Base-by-base conservation (phyloP, 2,888 invertebrate genomes). In the Ceratothoa steindachneri region DNA sequence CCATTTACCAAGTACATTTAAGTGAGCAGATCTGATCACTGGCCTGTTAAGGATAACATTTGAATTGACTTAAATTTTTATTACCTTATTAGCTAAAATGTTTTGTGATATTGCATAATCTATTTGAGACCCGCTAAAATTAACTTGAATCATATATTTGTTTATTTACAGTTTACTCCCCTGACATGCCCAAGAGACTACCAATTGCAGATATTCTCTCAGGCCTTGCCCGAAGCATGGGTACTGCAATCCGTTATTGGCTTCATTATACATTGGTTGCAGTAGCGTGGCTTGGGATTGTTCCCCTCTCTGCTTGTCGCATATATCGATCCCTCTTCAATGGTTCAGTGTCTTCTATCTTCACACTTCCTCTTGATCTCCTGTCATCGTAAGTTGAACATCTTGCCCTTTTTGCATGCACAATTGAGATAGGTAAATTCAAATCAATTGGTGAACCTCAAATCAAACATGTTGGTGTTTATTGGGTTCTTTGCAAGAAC, bases 101-200 rank as follows among this genome's bases (percentile, higher is more conserved):
- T n/a, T n/a, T n/a, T n/a, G n/a, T n/a, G n/a, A n/a, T n/a, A n/a
- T n/a, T n/a, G n/a, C n/a, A n/a, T n/a, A n/a, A n/a, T n/a, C n/a
- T n/a, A n/a, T n/a, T n/a, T n/a, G n/a, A n/a, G n/a, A n/a, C n/a
- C n/a, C n/a, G n/a, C n/a, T n/a, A n/a, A n/a, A n/a, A n/a, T n/a
- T n/a, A n/a, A n/a, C n/a, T n/a, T n/a, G n/a, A n/a, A n/a, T n/a
- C n/a, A n/a, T n/a, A n/a, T 69, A 15, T 28, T 66, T 22, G 1
- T 2, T 72, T 70, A 72, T 55, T 82, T 83, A 5, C 82, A 87
- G 87, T 99, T 82, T 99, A 99, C 86, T 95, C 97, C n/a, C 95
- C 97, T 30, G 98, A 99, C 84, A 99, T 99, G 99, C 99, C 99
- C n/a, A 90, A 97, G 77, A 89, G 97, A 77, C 86, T 99, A 82